phyloP scores from a whole-genome alignment of 2,113 vertebrate species.

The Ibidorhyncha struthersii region DNA sequence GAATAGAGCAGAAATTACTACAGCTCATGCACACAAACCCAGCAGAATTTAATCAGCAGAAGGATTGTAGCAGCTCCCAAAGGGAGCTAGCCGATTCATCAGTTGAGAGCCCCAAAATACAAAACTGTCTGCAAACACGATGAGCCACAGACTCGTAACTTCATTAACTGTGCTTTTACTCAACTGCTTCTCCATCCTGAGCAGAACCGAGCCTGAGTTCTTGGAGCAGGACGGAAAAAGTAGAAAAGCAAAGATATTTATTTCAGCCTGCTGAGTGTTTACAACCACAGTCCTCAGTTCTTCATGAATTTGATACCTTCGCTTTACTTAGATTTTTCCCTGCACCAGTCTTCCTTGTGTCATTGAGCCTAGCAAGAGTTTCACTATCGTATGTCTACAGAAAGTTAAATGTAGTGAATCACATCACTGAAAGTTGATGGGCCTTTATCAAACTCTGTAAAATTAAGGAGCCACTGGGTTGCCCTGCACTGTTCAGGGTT shows the following conservation, averaged over 20 bases:
- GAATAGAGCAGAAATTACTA: conserved; percentile 39
- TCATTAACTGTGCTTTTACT: not conserved
- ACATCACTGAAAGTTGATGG: not conserved
- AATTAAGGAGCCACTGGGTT: not conserved
- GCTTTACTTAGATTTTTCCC: not conserved
- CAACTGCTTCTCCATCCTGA: not conserved
- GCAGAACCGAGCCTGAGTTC: not conserved
- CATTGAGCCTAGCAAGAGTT: not conserved
- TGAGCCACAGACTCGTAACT: not conserved
- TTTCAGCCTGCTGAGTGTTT: not conserved
- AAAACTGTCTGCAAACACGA: conserved; percentile 6
- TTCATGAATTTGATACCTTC: not conserved
- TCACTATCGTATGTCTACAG: not conserved
- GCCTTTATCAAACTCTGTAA: not conserved
- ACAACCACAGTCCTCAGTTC: not conserved
- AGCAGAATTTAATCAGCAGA: conserved; percentile 32
- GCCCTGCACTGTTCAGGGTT: not conserved
- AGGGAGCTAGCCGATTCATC: conserved; percentile 32
- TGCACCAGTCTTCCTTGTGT: not conserved
- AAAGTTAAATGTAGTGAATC: not conserved
- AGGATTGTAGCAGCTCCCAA: not conserved
- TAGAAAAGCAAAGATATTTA: not conserved
- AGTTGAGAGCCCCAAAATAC: not conserved
- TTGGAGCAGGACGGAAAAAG: not conserved
- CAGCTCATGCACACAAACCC: conserved; percentile 4